These are phyloP conservation scores for Parelbella ahira DNA, from an alignment of 2,888 invertebrate species.

Conservation along the genomic window DNA sequence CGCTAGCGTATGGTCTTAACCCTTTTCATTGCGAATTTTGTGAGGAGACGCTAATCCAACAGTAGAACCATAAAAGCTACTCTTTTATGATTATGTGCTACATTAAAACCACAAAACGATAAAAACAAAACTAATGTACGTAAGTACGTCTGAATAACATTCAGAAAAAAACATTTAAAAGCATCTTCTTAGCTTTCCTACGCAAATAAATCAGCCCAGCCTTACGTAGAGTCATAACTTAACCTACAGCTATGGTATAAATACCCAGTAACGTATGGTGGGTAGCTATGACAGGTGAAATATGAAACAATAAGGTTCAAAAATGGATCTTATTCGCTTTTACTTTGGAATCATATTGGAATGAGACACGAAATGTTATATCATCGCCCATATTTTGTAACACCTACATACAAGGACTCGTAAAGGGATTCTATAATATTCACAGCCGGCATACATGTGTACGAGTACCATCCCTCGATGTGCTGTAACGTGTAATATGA, in stretches of 20 bases:
- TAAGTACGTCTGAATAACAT: too few relatives aligned
- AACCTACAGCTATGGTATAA: constrained; percentile 5
- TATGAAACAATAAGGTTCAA: neutral
- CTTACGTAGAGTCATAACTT: neutral
- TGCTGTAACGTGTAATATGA: neutral
- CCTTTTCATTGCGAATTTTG: too few relatives aligned
- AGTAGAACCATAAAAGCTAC: too few relatives aligned
- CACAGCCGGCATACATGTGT: neutral
- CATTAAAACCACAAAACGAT: too few relatives aligned
- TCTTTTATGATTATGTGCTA: too few relatives aligned
- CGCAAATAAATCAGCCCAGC: constrained; percentile 7
- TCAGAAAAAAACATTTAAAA: too few relatives aligned
- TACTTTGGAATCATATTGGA: neutral
- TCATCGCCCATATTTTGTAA: neutral
- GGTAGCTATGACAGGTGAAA: neutral
- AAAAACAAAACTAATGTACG: too few relatives aligned
- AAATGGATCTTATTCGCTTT: constrained; percentile 1
- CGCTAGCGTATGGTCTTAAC: too few relatives aligned
- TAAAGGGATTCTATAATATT: neutral
- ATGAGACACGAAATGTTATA: too few relatives aligned
- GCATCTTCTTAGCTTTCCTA: too few relatives aligned
- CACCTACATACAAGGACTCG: neutral
- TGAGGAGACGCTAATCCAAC: too few relatives aligned
- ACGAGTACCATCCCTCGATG: neutral
- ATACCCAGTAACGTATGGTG: neutral